A percentile compares a stretch with the other conserved stretches of the same genome.
Evolutionary conservation across 2,888 invertebrate species (phyloP).

Genomic region (Philhelius pedissequus): DNA sequence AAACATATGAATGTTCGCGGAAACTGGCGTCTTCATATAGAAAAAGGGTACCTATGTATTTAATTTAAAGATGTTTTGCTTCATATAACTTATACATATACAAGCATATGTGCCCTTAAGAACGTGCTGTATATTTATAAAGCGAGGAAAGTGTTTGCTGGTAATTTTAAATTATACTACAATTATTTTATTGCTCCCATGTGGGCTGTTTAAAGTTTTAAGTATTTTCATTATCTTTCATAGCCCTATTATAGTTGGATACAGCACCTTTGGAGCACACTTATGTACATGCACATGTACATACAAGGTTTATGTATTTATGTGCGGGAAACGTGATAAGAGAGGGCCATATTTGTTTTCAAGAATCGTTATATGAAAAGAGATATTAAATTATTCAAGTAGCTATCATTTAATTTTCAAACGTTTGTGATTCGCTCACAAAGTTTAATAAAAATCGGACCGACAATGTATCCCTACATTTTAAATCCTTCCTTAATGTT

Average conservation of each 20-base stretch:
- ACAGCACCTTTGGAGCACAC: neutral
- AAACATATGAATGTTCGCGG: neutral
- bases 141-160: neutral
- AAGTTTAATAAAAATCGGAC: too few species aligned
- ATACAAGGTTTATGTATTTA: too few species aligned
- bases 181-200: conserved; percentile 58
- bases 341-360: too few species aligned
- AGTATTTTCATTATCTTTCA: conserved; percentile 38
- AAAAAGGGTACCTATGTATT: conserved; percentile 30
- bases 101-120: neutral
- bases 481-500: too few species aligned
- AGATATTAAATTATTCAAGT: too few species aligned
- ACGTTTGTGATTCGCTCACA: too few species aligned
- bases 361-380: too few species aligned
- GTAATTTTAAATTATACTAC: conserved; percentile 28
- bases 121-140: neutral
- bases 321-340: too few species aligned
- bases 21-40: conserved; percentile 4
- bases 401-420: too few species aligned
- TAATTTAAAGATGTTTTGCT: neutral
- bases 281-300: neutral
- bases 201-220: conserved; percentile 35
- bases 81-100: neutral
- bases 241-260: conserved; percentile 22
- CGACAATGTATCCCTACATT: too few species aligned